Evolutionary conservation across 2,113 vertebrate species (phyloP).

Genomic region (Halcyon malimbica): DNA sequence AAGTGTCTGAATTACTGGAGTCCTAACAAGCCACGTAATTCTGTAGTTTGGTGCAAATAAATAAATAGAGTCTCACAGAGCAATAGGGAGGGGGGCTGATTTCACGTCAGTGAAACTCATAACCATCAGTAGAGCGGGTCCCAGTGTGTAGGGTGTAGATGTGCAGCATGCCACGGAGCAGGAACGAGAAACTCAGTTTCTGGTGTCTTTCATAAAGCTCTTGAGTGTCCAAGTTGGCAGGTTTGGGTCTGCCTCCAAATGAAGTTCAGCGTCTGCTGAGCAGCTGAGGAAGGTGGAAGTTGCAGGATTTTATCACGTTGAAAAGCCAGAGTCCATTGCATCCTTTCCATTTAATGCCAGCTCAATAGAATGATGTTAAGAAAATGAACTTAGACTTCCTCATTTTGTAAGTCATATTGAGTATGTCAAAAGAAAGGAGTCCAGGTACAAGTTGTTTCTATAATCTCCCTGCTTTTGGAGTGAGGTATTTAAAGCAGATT

Average conservation of each 20-base stretch:
- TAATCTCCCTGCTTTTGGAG: not conserved
- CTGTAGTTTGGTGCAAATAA: not conserved
- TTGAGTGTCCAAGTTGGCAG: not conserved
- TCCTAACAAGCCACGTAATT: not conserved
- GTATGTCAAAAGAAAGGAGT: not conserved
- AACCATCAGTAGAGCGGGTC: not conserved
- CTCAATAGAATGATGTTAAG: not conserved
- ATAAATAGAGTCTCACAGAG: not conserved
- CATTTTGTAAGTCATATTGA: not conserved
- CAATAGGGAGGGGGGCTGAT: not conserved
- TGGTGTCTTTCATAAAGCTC: not conserved
- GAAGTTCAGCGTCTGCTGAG: not conserved
- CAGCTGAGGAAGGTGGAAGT: not conserved
- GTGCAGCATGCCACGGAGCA: not conserved
- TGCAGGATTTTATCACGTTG: not conserved
- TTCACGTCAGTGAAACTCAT: not conserved
- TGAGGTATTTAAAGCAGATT: not conserved
- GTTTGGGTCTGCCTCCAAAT: not conserved
- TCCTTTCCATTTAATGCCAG: not conserved
- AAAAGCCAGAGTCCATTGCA: not conserved
- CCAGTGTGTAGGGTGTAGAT: not conserved
- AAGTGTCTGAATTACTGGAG: not conserved
- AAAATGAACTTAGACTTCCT: not conserved
- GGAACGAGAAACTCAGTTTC: not conserved
- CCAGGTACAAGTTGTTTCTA: not conserved